These are phyloP conservation scores for Taeniopygia guttata DNA, from an alignment of 2,797 vertebrate species.

Conservation along the genomic window DNA sequence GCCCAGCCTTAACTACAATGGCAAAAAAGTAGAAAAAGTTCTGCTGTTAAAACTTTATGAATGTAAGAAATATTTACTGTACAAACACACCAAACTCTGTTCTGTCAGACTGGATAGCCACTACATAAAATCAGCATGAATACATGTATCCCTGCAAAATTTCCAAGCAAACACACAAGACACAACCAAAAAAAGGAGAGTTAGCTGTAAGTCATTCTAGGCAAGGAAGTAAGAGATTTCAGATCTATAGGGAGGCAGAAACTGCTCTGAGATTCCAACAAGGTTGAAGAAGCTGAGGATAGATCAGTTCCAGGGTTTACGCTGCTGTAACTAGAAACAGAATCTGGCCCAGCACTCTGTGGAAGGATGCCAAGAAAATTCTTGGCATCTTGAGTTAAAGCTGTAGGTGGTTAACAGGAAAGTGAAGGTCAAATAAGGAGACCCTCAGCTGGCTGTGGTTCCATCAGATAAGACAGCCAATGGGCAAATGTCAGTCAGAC, in stretches of 20 bases:
- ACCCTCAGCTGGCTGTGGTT: conserved; percentile 15
- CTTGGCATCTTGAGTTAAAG: conserved; percentile 25
- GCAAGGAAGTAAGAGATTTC: background rate
- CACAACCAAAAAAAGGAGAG: background rate
- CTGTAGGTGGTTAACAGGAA: conserved; percentile 41
- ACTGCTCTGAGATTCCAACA: background rate
- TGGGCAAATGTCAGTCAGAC: background rate
- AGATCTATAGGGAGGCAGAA: background rate
- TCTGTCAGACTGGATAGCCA: background rate
- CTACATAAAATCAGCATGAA: background rate
- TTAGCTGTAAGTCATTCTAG: background rate
- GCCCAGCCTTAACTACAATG: background rate
- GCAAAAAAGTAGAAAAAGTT: background rate
- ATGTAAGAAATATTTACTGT: background rate
- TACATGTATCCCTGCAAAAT: background rate
- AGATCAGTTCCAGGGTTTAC: background rate
- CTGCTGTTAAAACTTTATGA: background rate
- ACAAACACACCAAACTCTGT: background rate
- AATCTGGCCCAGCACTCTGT: background rate
- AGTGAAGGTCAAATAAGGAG: conserved; percentile 43
- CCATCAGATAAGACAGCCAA: conserved; percentile 43
- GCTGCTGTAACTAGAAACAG: background rate
- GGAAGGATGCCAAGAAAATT: conserved; percentile 32
- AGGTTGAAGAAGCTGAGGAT: background rate
- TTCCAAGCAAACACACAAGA: background rate